Percentiles rank a stretch among this genome's conserved stretches.
Conservation (phyloP, 2,113 vertebrate species). For the Gopherus evgoodei region DNA sequence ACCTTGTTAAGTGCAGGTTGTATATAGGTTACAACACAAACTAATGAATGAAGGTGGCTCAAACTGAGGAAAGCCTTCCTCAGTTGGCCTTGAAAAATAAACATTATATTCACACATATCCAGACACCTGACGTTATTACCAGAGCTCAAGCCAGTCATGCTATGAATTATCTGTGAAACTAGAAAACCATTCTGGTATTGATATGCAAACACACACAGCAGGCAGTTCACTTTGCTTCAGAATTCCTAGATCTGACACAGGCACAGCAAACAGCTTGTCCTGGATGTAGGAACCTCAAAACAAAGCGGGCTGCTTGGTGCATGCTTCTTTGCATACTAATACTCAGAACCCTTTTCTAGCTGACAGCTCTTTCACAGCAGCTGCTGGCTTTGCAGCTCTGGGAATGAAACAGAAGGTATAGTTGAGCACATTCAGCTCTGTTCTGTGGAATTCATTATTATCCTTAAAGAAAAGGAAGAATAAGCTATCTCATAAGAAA, state of each 20-base stretch:
- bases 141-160: background rate
- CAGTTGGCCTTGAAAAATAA: background rate
- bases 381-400: background rate
- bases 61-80: background rate
- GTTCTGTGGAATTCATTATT: background rate
- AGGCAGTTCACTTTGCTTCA: conserved; percentile 10
- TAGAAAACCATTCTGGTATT: conserved; percentile 15
- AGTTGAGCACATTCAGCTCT: background rate
- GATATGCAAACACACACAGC: conserved; percentile 21
- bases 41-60: background rate
- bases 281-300: background rate
- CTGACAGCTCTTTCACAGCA: conserved; percentile 9
- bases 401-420: background rate
- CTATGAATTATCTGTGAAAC: background rate
- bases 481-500: background rate
- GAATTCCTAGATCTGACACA: background rate
- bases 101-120: background rate
- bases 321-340: conserved; percentile 16
- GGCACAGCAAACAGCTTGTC: background rate
- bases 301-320: background rate
- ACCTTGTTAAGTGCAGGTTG: background rate
- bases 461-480: background rate
- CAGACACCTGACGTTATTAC: background rate
- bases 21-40: background rate
- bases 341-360: rapidly evolving